Conservation (phyloP, 2,888 invertebrate species). For the Pachycephus smyrnensis region DNA sequence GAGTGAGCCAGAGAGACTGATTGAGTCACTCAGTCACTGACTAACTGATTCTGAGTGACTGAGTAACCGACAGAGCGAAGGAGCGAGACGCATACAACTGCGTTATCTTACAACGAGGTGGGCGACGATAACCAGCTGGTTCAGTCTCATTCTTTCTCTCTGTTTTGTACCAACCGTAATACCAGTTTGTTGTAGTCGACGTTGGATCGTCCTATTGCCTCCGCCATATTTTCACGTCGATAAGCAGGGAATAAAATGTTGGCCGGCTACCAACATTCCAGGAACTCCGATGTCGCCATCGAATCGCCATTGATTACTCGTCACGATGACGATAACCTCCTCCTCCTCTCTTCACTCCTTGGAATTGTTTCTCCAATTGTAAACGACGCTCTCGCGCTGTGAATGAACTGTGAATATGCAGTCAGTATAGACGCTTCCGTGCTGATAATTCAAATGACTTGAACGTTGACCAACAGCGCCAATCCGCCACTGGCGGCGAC, state of each 20-base stretch:
- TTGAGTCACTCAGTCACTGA: neutral
- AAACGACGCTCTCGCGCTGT: neutral
- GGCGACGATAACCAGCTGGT: neutral
- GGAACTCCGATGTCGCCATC: no score
- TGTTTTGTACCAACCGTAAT: neutral
- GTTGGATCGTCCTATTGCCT: neutral
- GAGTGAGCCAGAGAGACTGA: neutral
- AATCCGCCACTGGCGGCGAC: neutral
- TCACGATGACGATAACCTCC: neutral
- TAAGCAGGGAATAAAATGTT: neutral
- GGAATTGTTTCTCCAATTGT: neutral
- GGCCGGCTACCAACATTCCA: neutral
- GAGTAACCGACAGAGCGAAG: neutral
- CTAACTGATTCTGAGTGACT: neutral
- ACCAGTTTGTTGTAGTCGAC: neutral
- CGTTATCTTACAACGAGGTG: neutral
- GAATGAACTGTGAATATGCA: neutral
- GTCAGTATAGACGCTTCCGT: neutral
- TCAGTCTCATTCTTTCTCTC: neutral
- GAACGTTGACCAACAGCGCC: neutral
- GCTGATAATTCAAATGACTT: neutral
- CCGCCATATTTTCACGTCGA: neutral
- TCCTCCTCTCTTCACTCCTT: neutral
- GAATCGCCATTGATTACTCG: neutral
- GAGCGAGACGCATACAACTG: neutral